Conservation (phyloP, 2,888 invertebrate species). For the Callosobruchus maculatus region DNA sequence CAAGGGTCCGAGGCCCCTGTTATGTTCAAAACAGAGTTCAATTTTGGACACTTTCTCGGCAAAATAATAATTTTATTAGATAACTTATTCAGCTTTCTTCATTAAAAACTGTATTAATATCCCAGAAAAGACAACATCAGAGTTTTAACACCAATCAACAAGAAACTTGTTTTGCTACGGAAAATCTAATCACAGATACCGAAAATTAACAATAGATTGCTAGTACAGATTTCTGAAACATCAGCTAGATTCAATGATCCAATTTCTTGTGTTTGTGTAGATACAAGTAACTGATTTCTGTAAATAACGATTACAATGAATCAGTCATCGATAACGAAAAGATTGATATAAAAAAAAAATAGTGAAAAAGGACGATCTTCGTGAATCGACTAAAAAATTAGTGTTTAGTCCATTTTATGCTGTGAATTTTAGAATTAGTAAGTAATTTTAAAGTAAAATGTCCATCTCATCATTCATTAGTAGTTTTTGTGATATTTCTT, state of each 20-base stretch:
- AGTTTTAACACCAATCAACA: too few species aligned
- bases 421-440: neutral
- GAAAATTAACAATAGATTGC: too few species aligned
- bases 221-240: too few species aligned
- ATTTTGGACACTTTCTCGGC: too few species aligned
- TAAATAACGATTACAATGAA: neutral
- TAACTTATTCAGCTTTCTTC: too few species aligned
- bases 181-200: too few species aligned
- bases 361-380: neutral
- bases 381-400: neutral
- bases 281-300: neutral
- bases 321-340: neutral
- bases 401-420: neutral
- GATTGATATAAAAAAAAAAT: neutral
- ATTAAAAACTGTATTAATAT: too few species aligned
- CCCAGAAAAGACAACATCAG: too few species aligned
- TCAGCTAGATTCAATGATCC: neutral
- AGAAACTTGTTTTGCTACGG: too few species aligned
- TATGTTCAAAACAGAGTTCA: too few species aligned
- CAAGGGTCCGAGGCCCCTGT: too few species aligned
- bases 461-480: neutral
- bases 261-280: neutral
- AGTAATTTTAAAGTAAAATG: neutral
- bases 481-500: neutral
- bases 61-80: too few species aligned